Conservation (phyloP, 2,888 invertebrate genomes). For the Drosophila kambysellisi region DNA sequence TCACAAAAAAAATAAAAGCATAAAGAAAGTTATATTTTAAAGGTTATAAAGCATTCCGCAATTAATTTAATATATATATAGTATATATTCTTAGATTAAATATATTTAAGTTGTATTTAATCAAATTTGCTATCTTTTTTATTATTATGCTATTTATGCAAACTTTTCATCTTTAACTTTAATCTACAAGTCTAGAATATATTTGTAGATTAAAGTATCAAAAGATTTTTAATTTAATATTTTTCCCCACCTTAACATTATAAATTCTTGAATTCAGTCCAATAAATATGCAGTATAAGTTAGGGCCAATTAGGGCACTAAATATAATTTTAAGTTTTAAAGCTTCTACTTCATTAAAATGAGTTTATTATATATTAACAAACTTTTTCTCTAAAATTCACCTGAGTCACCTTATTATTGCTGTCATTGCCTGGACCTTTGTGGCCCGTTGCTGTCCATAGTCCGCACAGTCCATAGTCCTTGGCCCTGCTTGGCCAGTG, state of each 20-base stretch:
- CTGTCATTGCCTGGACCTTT: conserved; percentile 22
- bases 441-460: conserved; percentile 35
- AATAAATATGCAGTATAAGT: neutral
- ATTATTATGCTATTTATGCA: neutral
- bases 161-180: too few relatives aligned
- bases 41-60: too few relatives aligned
- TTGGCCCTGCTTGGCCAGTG: neutral
- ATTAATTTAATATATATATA: neutral
- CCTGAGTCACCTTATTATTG: conserved; percentile 33
- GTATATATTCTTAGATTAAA: neutral
- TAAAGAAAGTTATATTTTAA: neutral
- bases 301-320: neutral
- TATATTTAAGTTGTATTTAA: neutral
- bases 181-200: too few relatives aligned
- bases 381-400: neutral
- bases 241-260: neutral
- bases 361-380: neutral
- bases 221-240: neutral
- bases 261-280: neutral
- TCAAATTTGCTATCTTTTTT: neutral
- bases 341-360: neutral
- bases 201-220: neutral
- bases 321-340: neutral
- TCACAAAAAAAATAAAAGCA: neutral
- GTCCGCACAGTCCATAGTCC: conserved; percentile 23